Conservation (phyloP, 2,113 vertebrate genomes). For the Burhinus bistriatus region DNA sequence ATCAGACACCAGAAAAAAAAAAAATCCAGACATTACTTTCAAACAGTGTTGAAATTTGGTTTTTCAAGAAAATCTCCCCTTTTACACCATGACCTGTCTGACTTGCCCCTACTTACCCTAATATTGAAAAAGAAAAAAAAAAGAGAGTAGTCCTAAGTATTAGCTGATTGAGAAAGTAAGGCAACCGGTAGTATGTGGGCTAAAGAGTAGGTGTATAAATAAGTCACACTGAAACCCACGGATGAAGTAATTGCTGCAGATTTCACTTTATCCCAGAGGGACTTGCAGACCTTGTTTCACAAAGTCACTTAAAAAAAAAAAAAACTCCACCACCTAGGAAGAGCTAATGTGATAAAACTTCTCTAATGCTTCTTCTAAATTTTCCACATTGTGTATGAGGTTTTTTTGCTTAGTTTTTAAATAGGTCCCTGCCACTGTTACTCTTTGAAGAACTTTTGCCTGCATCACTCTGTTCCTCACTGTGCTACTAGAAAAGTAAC, state of each 20-base stretch:
- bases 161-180: slow-evolving; percentile 22
- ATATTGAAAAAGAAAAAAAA: background rate
- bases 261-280: background rate
- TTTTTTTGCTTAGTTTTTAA: background rate
- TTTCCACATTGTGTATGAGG: background rate
- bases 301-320: background rate
- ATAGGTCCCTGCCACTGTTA: background rate
- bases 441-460: background rate
- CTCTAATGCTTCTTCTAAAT: background rate
- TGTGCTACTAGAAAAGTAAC: background rate
- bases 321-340: background rate
- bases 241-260: slow-evolving; percentile 12
- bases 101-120: background rate
- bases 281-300: background rate
- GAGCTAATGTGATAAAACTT: background rate
- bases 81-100: background rate
- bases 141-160: background rate
- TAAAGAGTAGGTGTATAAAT: slow-evolving; percentile 34
- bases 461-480: background rate
- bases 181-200: slow-evolving; percentile 13
- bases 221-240: background rate
- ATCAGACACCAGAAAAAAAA: background rate
- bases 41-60: background rate
- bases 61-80: background rate
- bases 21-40: background rate